phyloP scores from a whole-genome alignment of 2,113 vertebrate genomes.

The Antechinus flavipes region DNA sequence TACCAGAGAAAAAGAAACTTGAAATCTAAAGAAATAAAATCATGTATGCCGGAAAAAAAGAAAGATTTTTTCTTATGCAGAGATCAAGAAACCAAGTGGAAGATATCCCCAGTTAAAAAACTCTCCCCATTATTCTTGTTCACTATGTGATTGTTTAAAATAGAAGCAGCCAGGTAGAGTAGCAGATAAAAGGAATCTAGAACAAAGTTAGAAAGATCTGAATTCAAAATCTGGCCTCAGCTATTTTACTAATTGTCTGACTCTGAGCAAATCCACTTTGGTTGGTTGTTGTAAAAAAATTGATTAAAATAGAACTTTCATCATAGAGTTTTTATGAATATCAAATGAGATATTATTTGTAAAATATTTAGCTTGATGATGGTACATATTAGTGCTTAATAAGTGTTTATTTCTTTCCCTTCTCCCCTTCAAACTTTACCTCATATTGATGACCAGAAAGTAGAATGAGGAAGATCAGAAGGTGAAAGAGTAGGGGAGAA shows the following conservation, averaged over 20 bases:
- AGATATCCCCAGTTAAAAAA: not conserved
- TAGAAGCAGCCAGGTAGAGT: not conserved
- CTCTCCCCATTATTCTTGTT: rapidly evolving
- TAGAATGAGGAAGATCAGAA: not conserved
- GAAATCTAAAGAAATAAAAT: not conserved
- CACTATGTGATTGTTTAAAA: not conserved
- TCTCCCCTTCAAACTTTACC: not conserved
- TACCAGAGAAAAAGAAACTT: not conserved
- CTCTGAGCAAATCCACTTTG: not conserved
- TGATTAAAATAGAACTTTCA: not conserved
- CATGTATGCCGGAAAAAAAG: not conserved
- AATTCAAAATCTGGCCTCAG: not conserved
- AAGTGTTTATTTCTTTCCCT: not conserved
- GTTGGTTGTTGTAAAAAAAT: not conserved
- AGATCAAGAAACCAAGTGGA: not conserved
- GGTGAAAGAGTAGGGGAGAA: not conserved
- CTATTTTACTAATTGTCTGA: not conserved
- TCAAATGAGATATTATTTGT: not conserved
- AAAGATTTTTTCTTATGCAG: not conserved
- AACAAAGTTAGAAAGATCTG: not conserved
- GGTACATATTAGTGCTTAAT: not conserved
- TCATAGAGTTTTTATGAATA: not conserved
- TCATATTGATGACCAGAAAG: not conserved
- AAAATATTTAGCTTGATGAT: not conserved
- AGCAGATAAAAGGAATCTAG: no score